Conservation (phyloP, 2,888 invertebrate genomes). For the Lottia scabra region DNA sequence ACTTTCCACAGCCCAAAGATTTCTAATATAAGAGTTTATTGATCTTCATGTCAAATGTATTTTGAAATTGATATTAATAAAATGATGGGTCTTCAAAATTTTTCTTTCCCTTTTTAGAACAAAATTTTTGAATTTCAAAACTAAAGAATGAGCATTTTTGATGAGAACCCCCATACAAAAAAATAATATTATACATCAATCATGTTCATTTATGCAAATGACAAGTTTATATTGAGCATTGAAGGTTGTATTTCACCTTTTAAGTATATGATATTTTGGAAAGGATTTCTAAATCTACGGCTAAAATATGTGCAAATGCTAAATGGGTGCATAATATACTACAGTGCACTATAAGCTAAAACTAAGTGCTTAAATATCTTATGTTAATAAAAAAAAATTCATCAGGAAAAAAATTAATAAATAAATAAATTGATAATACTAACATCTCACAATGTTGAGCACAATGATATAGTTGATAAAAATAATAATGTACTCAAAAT, state of each 20-base stretch:
- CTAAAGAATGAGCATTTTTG: too few species aligned
- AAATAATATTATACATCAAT: conserved; percentile 3
- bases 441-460: conserved; percentile 5
- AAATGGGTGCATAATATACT: background rate
- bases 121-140: too few species aligned
- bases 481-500: conserved; percentile 1
- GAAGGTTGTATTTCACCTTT: background rate
- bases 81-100: too few species aligned
- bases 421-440: conserved; percentile 3
- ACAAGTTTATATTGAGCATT: conserved; percentile 5
- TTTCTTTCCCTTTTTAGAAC: too few species aligned
- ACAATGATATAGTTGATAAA: background rate
- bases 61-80: too few species aligned
- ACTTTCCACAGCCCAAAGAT: too few species aligned
- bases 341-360: conserved; percentile 4
- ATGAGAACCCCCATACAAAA: background rate
- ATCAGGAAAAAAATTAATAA: background rate
- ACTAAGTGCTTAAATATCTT: conserved; percentile 2
- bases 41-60: too few species aligned
- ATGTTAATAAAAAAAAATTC: background rate
- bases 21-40: too few species aligned
- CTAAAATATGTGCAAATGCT: background rate
- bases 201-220: conserved; percentile 6
- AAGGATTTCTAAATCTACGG: background rate
- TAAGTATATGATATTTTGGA: background rate